Evolutionary conservation across 2,113 vertebrate species (phyloP).

Genomic region (Egretta garzetta): DNA sequence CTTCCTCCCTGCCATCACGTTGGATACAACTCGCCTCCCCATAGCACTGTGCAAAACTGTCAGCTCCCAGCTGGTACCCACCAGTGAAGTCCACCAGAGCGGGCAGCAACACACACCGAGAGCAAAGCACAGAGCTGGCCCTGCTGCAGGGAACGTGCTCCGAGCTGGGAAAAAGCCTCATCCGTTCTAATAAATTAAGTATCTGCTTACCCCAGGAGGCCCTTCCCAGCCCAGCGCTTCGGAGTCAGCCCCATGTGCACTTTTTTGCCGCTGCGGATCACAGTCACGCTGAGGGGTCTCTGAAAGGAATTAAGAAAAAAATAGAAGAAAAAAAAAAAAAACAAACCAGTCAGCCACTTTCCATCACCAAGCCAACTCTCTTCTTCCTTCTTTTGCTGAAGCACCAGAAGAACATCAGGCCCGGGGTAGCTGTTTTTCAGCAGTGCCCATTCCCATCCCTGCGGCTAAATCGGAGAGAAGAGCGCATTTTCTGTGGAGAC

Average conservation of each 20-base stretch:
- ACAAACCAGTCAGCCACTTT: background rate
- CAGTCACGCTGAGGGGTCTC: conserved; percentile 85
- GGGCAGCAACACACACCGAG: background rate
- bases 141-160: background rate
- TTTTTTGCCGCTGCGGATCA: conserved; percentile 83
- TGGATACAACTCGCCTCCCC: background rate
- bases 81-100: background rate
- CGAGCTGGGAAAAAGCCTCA: background rate
- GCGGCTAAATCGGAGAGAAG: background rate
- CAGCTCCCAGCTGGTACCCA: background rate
- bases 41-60: background rate
- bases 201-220: conserved; percentile 87
- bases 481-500: background rate
- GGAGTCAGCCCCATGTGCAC: conserved; percentile 87
- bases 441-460: background rate
- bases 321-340: background rate
- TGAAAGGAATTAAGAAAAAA: conserved; percentile 40
- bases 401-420: background rate
- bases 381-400: background rate
- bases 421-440: background rate
- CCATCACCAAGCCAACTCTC: background rate
- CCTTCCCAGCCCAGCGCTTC: conserved; percentile 89
- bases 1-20: background rate
- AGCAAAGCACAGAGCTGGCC: background rate
- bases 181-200: accelerated